Conservation (phyloP, 2,797 vertebrate genomes). For the Mastacembelus armatus region DNA sequence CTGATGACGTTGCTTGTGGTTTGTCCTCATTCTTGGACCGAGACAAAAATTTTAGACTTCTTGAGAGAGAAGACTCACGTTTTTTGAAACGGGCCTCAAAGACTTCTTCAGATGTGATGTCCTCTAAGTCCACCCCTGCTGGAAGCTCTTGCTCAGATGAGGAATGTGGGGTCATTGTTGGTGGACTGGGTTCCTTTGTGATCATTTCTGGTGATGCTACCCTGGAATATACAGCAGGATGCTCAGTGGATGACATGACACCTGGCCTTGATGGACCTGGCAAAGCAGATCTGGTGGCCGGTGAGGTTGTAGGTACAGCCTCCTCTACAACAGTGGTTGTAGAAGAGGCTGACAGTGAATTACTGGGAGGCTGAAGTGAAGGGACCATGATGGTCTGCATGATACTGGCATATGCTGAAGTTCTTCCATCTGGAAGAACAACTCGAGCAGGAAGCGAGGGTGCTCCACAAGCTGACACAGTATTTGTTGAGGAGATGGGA, state of each 20-base stretch:
- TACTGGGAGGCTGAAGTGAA: constrained; percentile 53
- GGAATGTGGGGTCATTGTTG: constrained; percentile 57
- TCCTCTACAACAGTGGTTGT: constrained; percentile 46
- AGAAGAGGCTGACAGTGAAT: constrained; percentile 52
- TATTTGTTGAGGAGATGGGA: constrained; percentile 48
- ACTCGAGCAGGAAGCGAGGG: constrained; percentile 72
- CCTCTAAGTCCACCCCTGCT: constrained; percentile 80
- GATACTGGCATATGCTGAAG: constrained; percentile 92
- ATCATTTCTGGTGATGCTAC: constrained; percentile 85
- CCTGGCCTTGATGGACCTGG: constrained; percentile 54
- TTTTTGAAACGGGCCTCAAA: constrained; percentile 97
- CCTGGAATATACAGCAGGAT: constrained; percentile 85
- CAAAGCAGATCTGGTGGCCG: constrained; percentile 42
- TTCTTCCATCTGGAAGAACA: constrained; percentile 85
- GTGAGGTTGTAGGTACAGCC: constrained; percentile 31
- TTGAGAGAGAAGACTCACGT: constrained; percentile 90
- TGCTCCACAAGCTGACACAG: constrained; percentile 62
- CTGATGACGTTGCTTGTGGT: constrained; percentile 39
- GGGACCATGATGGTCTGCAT: constrained; percentile 92
- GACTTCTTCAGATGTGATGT: constrained; percentile 93
- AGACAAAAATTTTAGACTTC: constrained; percentile 91
- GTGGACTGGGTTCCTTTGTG: constrained; percentile 81
- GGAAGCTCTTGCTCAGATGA: constrained; percentile 67
- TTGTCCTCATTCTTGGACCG: constrained; percentile 92
- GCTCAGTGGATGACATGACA: constrained; percentile 75